phyloP scores from a whole-genome alignment of 2,797 vertebrate genomes.

The Ptychadena robeensis region DNA sequence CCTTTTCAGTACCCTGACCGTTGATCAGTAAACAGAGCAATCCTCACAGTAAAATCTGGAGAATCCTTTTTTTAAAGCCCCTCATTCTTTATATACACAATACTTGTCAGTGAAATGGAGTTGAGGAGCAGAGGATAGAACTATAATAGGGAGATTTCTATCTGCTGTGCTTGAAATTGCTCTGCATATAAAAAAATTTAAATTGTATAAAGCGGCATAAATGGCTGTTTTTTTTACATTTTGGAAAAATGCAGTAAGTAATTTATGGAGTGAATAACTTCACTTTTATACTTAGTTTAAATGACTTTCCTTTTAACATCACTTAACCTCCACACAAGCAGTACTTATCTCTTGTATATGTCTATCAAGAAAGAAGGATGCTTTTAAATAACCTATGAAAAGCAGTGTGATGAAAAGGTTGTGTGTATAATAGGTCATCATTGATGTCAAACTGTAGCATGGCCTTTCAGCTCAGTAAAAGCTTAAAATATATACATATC shows the following conservation, averaged over 20 bases:
- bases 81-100: neutral
- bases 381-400: slow-evolving; percentile 44
- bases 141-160: neutral
- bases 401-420: slow-evolving; percentile 26
- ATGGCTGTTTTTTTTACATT: neutral
- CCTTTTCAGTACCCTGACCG: neutral
- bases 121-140: neutral
- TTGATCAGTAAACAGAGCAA: neutral
- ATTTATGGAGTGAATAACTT: neutral
- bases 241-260: neutral
- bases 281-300: slow-evolving; percentile 33
- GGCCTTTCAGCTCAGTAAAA: slow-evolving; percentile 40
- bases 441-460: slow-evolving; percentile 43
- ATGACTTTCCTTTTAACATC: slow-evolving; percentile 41
- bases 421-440: slow-evolving; percentile 51
- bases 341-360: slow-evolving; percentile 38
- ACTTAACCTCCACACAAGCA: slow-evolving; percentile 47
- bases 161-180: neutral
- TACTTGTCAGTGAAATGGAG: neutral
- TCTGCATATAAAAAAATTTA: neutral
- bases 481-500: slow-evolving; percentile 47
- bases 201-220: neutral
- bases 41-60: neutral
- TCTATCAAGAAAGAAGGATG: slow-evolving; percentile 30
- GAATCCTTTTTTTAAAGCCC: neutral